Percentiles rank a stretch among this genome's conserved stretches.
These are phyloP conservation scores for Silurus aristotelis DNA, from an alignment of 2,797 vertebrate genomes.

Conservation along the genomic window DNA sequence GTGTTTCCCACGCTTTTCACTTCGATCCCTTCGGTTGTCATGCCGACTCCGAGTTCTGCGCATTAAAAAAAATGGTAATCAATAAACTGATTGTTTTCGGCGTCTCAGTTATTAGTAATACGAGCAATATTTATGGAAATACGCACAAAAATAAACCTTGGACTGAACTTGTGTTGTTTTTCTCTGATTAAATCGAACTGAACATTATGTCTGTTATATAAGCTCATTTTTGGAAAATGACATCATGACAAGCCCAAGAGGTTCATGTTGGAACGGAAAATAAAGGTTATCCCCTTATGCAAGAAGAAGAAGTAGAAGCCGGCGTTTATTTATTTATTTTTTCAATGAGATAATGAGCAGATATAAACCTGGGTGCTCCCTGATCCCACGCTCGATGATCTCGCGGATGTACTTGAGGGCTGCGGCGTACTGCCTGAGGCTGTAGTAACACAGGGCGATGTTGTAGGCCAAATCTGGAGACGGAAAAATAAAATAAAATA, in stretches of 20 bases:
- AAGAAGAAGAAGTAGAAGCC: not conserved
- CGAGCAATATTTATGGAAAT: too few relatives aligned
- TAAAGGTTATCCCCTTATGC: not conserved
- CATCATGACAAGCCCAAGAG: not conserved
- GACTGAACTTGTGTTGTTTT: not conserved
- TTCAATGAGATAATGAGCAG: not conserved
- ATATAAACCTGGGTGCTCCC: conserved; percentile 83
- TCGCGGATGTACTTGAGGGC: conserved; percentile 85
- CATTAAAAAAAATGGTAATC: not conserved
- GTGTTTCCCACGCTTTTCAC: conserved; percentile 96
- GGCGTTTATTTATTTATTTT: not conserved
- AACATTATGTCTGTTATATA: not conserved
- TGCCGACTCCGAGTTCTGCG: conserved; percentile 89
- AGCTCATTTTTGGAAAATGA: conserved; percentile 1
- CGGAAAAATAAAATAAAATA: not conserved
- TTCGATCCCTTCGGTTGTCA: conserved; percentile 90
- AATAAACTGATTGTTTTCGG: not conserved
- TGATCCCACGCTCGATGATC: conserved; percentile 87
- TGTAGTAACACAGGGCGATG: conserved; percentile 88
- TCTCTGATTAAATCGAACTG: not conserved
- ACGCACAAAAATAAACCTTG: not conserved
- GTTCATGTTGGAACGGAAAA: not conserved
- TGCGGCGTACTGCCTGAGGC: conserved; percentile 80
- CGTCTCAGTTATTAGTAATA: not conserved
- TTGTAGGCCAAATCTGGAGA: conserved; percentile 86